These are phyloP conservation scores for Microtus montanus DNA, from an alignment of 2,113 vertebrate genomes.

Conservation along the genomic window DNA sequence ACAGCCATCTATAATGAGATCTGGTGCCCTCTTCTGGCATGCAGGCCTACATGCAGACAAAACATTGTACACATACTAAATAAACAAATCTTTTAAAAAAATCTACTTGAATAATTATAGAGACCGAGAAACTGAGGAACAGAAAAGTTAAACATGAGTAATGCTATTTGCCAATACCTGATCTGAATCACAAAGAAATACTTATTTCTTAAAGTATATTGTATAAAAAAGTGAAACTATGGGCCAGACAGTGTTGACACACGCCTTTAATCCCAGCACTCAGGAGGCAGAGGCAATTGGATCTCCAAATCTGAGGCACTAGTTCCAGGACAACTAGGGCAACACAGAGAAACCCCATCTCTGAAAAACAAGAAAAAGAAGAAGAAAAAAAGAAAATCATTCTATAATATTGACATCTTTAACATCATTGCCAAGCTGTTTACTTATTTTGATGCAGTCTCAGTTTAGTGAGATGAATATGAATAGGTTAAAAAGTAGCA, in stretches of 20 bases:
- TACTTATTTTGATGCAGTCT: constrained; percentile 44
- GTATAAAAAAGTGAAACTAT: constrained; percentile 16
- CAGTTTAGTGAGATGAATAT: constrained; percentile 5
- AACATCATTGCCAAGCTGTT: constrained; percentile 8
- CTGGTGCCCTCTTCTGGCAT: no score
- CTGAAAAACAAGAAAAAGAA: neutral
- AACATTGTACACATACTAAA: no score
- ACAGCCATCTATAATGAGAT: no score
- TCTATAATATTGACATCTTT: constrained; percentile 15
- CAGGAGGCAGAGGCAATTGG: neutral
- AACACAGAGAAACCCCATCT: no score
- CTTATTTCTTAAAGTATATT: constrained; percentile 37
- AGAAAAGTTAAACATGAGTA: constrained; percentile 41
- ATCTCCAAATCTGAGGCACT: no score
- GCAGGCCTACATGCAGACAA: no score
- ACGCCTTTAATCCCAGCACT: neutral
- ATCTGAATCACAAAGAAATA: constrained; percentile 18
- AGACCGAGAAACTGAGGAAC: constrained; percentile 19
- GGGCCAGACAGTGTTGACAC: neutral
- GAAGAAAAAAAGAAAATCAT: neutral
- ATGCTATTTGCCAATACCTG: neutral
- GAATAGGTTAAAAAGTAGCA: constrained; percentile 41
- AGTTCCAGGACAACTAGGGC: no score
- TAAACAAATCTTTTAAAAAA: neutral
- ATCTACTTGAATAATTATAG: neutral